Base-by-base conservation (phyloP, 2,888 invertebrate genomes). In the Thumatha senex region DNA sequence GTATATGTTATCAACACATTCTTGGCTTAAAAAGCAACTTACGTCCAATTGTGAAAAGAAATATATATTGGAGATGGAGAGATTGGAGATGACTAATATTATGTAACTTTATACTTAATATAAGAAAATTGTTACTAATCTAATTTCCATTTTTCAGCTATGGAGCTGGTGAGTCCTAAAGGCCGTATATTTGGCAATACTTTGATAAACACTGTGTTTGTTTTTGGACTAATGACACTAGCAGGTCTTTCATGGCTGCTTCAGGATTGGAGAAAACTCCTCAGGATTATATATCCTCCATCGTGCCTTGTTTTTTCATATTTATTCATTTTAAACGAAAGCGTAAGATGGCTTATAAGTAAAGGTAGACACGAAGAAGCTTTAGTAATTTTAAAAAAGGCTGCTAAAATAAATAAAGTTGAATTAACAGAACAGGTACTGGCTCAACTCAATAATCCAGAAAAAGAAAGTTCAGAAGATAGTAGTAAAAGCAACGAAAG, bases 111-210 rank as follows among this genome's bases (percentile, higher is more conserved):
- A 24, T 24, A 24, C 18, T 5, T 24, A 24, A 24, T 5, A 4
- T 24, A n/a, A 24, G 18, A 24, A 24, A 4, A 4, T 24, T 24
- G 18, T 24, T 24, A 24, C 18, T 24, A 24, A 24, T 5, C 18
- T 24, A 24, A 24, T 24, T 24, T 24, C 5, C 18, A 24, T 24
- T 24, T 91, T 89, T 38, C 83, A 96, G 96, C 94, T 24, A 93
- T 97, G 81, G 97, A 97, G 79, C 85, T 96, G 56, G 96, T 96
- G 1, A 96, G 96, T 0, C 95, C 96, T 9, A 94, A 93, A 58
- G 93, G 94, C 46, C 92, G 97, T 60, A 95, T 96, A 0, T 86
- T 96, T 40, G 95, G 94, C 8, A 95, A 96, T 52, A 94, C 95
- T 8, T 79, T 96, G 33, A 93, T 96, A 45, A 94, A 95, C 55